phyloP scores from a whole-genome alignment of 2,113 vertebrate species.

The Agelaius tricolor region DNA sequence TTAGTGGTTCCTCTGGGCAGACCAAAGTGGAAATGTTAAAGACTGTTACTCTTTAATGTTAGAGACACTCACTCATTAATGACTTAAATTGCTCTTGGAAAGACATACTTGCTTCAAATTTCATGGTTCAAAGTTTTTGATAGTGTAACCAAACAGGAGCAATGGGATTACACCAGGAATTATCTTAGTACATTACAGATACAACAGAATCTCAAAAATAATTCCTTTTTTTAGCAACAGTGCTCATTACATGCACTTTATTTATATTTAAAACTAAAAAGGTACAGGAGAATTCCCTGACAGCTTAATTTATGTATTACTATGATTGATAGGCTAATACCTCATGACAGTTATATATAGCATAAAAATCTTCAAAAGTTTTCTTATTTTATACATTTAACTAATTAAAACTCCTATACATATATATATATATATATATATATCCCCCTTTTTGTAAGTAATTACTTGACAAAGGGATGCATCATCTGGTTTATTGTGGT shows the following conservation, averaged over 20 bases:
- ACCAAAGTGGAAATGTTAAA: not conserved
- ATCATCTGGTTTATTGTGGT: not conserved
- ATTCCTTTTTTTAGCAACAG: not conserved
- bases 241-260: not conserved
- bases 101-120: not conserved
- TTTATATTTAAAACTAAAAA: not conserved
- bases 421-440: not conserved
- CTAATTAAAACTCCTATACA: not conserved
- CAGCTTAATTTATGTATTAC: not conserved
- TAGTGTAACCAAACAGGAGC: not conserved
- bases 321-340: not conserved
- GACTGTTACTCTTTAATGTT: not conserved
- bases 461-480: not conserved
- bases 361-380: not conserved
- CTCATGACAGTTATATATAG: not conserved
- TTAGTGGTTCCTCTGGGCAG: not conserved
- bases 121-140: not conserved
- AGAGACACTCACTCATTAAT: not conserved
- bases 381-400: not conserved
- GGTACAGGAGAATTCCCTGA: not conserved
- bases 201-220: not conserved
- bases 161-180: not conserved
- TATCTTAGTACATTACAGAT: not conserved
- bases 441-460: not conserved
- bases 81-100: conserved; percentile 3